Conservation (phyloP, 2,888 invertebrate genomes). For the Malachius bipustulatus region DNA sequence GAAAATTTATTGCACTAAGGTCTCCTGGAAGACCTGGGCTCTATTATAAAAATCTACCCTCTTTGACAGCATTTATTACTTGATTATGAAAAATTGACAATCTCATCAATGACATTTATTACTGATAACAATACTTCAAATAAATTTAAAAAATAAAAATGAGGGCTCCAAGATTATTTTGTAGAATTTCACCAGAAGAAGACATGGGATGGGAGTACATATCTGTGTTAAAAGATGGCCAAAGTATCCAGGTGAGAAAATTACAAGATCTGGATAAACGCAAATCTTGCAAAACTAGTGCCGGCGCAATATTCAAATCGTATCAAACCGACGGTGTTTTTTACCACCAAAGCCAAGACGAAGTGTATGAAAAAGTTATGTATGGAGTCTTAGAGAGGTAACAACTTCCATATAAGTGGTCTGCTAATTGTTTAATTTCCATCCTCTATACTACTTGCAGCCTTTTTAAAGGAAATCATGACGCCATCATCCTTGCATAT, state of each 20-base stretch:
- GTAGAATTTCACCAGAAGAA: conserved; percentile 27
- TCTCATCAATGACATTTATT: no score
- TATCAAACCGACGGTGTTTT: conserved; percentile 35
- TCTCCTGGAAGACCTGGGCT: no score
- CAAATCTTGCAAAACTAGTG: conserved; percentile 11
- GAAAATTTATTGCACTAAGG: no score
- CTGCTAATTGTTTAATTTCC: not conserved
- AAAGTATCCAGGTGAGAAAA: conserved; percentile 32
- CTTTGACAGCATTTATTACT: no score
- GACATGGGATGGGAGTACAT: conserved; percentile 27
- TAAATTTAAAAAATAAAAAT: conserved; percentile 1
- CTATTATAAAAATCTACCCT: no score
- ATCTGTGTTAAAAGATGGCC: conserved; percentile 29
- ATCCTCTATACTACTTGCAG: conserved; percentile 14
- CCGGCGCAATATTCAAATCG: conserved; percentile 27
- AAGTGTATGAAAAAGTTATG: conserved; percentile 29
- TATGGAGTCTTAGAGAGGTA: conserved; percentile 32
- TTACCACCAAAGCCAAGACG: conserved; percentile 30
- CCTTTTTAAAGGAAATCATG: conserved; percentile 28
- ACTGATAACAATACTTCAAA: no score
- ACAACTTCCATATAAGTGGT: no score
- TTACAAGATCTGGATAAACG: conserved; percentile 24
- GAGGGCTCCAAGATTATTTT: conserved; percentile 24
- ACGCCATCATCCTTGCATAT: conserved; percentile 31
- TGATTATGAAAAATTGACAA: no score